Evolutionary conservation across 2,888 invertebrate genomes (phyloP).

Genomic region (Leptura quadrifasciata): DNA sequence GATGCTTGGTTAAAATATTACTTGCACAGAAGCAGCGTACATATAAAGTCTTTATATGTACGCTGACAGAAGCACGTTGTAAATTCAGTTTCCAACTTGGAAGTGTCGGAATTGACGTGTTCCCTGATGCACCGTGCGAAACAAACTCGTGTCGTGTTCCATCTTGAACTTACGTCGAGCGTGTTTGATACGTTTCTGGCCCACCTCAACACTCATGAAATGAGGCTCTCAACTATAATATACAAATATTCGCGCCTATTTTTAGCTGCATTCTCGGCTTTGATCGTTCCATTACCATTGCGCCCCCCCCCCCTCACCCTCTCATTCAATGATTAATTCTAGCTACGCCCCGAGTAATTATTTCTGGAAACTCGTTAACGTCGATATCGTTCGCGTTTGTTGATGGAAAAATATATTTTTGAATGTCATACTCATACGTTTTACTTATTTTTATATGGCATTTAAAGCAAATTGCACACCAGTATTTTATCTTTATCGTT

Average conservation of each 20-base stretch:
- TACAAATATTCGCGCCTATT: slow-evolving; percentile 54
- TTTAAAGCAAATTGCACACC: too few species aligned
- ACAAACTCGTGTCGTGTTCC: slow-evolving; percentile 8
- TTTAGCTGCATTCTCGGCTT: slow-evolving; percentile 40
- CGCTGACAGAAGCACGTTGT: too few species aligned
- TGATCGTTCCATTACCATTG: slow-evolving; percentile 4
- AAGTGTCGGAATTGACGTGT: slow-evolving; percentile 16
- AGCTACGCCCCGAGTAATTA: slow-evolving; percentile 16
- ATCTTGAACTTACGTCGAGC: slow-evolving; percentile 5
- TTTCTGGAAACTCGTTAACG: neutral
- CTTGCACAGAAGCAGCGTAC: too few species aligned
- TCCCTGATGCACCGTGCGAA: neutral
- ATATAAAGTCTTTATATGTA: too few species aligned
- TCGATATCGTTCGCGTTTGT: neutral
- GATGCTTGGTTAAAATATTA: too few species aligned
- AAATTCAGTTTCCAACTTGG: too few species aligned
- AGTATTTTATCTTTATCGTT: too few species aligned
- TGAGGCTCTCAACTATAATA: slow-evolving; percentile 54
- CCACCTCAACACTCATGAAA: slow-evolving; percentile 71
- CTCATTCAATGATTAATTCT: neutral
- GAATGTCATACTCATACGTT: neutral
- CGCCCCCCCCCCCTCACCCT: neutral
- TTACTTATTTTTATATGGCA: too few species aligned
- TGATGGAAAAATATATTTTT: neutral
- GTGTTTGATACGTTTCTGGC: slow-evolving; percentile 60